Conservation (phyloP, 2,797 vertebrate genomes). For the Arrhamphus sclerolepis region DNA sequence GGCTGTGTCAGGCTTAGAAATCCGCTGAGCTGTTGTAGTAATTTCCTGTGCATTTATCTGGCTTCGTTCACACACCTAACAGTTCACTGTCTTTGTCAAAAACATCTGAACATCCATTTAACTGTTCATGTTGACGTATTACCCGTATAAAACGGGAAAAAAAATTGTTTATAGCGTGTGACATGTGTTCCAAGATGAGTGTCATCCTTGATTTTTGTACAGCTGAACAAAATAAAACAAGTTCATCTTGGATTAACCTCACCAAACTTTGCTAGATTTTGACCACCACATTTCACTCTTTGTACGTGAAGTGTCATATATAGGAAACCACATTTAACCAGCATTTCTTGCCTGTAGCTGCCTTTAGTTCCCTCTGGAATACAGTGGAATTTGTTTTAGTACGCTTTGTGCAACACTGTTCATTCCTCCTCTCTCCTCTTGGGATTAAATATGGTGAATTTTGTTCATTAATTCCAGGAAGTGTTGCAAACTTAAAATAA, state of each 20-base stretch:
- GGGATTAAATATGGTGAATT: slow-evolving; percentile 32
- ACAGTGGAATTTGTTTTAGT: slow-evolving; percentile 64
- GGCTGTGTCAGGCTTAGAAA: slow-evolving; percentile 41
- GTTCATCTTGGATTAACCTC: slow-evolving; percentile 21
- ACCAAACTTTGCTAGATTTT: slow-evolving; percentile 38
- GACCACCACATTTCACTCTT: slow-evolving; percentile 37
- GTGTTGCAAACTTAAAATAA: slow-evolving; percentile 49
- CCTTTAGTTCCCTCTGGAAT: slow-evolving; percentile 47
- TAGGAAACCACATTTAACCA: slow-evolving; percentile 53
- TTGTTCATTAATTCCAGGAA: slow-evolving; percentile 20
- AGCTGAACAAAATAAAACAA: slow-evolving; percentile 1
- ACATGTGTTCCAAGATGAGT: neutral
- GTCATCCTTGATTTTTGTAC: slow-evolving; percentile 6
- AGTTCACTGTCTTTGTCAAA: slow-evolving; percentile 19
- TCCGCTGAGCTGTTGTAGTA: slow-evolving; percentile 45
- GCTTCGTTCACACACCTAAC: slow-evolving; percentile 23
- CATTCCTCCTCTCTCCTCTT: slow-evolving; percentile 44
- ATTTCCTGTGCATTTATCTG: slow-evolving; percentile 54
- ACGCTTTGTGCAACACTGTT: slow-evolving; percentile 46
- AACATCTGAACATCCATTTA: slow-evolving; percentile 11
- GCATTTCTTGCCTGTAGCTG: slow-evolving; percentile 60
- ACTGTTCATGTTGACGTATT: neutral
- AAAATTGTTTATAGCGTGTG: neutral
- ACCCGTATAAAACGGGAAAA: neutral
- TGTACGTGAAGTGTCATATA: slow-evolving; percentile 43